phyloP scores from a whole-genome alignment of 1,140 invertebrate species.

The Saccostrea glomerata region DNA sequence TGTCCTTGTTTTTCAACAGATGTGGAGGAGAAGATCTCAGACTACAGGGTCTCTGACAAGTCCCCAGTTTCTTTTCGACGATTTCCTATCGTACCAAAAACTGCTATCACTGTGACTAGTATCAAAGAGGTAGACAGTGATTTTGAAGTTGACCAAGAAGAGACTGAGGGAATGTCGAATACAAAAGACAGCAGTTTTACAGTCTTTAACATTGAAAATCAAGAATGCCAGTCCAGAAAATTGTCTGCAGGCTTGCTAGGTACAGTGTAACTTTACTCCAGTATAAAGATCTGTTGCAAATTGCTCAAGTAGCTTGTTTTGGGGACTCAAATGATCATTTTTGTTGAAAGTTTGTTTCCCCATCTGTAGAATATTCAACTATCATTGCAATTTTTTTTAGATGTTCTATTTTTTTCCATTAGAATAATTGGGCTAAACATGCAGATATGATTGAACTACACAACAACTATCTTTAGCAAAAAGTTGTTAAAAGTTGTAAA shows the following conservation, averaged over 20 bases:
- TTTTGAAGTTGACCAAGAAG: neutral
- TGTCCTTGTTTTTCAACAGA: neutral
- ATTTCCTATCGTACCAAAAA: neutral
- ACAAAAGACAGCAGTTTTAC: neutral
- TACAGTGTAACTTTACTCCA: neutral
- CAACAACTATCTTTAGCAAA: no score
- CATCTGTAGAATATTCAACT: no score
- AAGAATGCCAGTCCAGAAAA: neutral
- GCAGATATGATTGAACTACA: no score
- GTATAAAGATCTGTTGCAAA: no score
- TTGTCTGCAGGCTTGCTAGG: neutral
- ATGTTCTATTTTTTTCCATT: no score
- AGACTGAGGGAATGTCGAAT: neutral
- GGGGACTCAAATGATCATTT: no score
- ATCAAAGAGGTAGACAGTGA: neutral
- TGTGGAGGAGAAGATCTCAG: neutral
- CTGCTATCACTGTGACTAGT: neutral
- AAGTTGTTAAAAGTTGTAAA: no score
- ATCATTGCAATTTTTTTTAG: no score
- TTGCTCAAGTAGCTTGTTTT: no score
- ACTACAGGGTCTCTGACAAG: neutral
- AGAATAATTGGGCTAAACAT: no score
- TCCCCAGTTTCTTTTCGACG: neutral
- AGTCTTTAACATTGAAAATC: neutral
- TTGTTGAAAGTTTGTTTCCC: no score